These are phyloP conservation scores for Teleopsis dalmanni DNA, from an alignment of 1,140 invertebrate genomes.

Conservation along the genomic window DNA sequence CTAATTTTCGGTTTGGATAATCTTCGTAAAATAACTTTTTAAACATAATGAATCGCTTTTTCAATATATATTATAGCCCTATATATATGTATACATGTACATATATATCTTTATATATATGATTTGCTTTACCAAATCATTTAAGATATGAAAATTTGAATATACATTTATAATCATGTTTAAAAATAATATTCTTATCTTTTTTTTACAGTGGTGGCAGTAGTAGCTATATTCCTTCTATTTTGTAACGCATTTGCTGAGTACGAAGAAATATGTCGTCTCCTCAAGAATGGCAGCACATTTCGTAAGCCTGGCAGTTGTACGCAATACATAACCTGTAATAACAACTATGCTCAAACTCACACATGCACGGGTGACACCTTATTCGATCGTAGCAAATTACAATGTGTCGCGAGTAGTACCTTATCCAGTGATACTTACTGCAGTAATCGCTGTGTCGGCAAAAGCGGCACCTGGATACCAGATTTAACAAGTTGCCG, in stretches of 20 bases:
- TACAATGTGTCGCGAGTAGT: conserved; percentile 16
- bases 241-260: conserved; percentile 8
- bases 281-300: conserved; percentile 24
- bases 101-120: no score
- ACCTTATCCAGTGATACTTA: conserved; percentile 8
- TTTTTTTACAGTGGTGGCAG: no score
- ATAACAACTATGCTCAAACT: conserved; percentile 6
- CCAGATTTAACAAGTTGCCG: conserved; percentile 28
- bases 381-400: conserved; percentile 14
- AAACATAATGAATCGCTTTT: no score
- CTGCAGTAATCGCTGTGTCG: conserved; percentile 27
- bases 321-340: conserved; percentile 28
- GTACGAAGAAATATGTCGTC: conserved; percentile 26
- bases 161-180: not conserved
- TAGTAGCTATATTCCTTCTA: not conserved
- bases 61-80: no score
- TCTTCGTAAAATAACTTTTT: no score
- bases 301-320: conserved; percentile 27
- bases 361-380: conserved; percentile 11
- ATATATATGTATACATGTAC: no score
- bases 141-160: no score
- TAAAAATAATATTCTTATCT: not conserved
- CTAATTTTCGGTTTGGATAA: no score
- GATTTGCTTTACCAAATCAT: no score
- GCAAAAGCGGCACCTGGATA: conserved; percentile 19